These are phyloP conservation scores for Brachirus orientalis DNA, from an alignment of 2,113 vertebrate genomes.

Conservation along the genomic window DNA sequence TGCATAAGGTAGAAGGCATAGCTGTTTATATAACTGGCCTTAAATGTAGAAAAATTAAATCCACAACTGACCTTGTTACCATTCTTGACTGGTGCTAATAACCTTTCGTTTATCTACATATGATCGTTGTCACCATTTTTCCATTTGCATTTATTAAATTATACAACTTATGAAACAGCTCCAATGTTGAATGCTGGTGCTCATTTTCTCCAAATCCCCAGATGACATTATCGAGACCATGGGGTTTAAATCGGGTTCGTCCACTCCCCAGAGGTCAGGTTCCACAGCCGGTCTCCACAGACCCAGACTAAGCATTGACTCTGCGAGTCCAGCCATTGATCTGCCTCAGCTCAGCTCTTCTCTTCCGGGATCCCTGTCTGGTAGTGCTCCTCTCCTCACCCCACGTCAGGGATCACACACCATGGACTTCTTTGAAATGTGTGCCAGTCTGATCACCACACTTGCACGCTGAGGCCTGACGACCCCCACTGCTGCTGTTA, in stretches of 20 bases:
- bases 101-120: no score
- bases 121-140: neutral
- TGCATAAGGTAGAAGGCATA: no score
- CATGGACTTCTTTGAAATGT: constrained; percentile 99
- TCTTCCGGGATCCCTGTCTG: constrained; percentile 86
- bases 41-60: no score
- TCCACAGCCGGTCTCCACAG: constrained; percentile 90
- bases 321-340: constrained; percentile 73
- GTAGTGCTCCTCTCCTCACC: constrained; percentile 80
- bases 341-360: constrained; percentile 86
- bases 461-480: constrained; percentile 88
- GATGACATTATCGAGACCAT: constrained; percentile 91
- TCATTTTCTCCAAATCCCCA: constrained; percentile 49
- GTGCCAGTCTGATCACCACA: constrained; percentile 95
- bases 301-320: constrained; percentile 92
- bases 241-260: constrained; percentile 88
- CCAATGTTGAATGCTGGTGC: neutral
- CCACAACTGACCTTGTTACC: no score
- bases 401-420: constrained; percentile 94
- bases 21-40: no score
- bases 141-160: no score
- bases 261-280: constrained; percentile 93
- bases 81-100: no score
- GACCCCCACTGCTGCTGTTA: neutral
- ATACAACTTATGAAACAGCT: no score